These are phyloP conservation scores for Oreochromis spilurus DNA, from an alignment of 2,113 vertebrate genomes.

Conservation along the genomic window DNA sequence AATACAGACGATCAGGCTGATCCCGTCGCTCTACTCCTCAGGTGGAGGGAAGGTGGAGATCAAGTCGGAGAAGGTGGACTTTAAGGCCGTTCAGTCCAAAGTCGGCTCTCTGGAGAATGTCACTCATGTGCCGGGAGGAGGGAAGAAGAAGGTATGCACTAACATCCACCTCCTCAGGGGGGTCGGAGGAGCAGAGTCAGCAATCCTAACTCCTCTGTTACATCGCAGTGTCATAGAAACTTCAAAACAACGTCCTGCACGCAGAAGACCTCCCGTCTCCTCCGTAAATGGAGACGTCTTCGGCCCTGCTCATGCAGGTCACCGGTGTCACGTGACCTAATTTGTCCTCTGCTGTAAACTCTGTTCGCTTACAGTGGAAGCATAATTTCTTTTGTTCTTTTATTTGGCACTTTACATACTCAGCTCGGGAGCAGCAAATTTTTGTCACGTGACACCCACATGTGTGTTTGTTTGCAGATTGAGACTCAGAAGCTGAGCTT, in stretches of 20 bases:
- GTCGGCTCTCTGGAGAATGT: constrained; percentile 90
- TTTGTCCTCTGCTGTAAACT: not conserved
- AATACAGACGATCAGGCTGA: not conserved
- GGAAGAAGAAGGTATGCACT: constrained; percentile 82
- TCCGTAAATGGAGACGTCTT: not conserved
- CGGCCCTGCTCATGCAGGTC: not conserved
- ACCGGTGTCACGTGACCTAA: not conserved
- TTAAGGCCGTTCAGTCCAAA: constrained; percentile 85
- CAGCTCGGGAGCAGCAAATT: not conserved
- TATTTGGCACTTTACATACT: not conserved
- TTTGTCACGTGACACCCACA: not conserved
- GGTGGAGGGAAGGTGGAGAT: constrained; percentile 90
- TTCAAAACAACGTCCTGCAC: not conserved
- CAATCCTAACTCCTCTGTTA: not conserved
- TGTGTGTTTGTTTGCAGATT: constrained; percentile 66
- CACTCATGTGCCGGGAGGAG: constrained; percentile 84
- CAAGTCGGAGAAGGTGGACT: constrained; percentile 91
- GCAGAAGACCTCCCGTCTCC: not conserved
- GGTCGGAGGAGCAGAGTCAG: not conserved
- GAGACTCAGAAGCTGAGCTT: constrained; percentile 89
- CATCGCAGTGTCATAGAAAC: not conserved
- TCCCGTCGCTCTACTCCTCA: constrained; percentile 32
- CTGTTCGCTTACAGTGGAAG: not conserved
- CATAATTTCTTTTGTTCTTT: not conserved
- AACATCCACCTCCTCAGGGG: not conserved